Base-by-base conservation (phyloP, 1,140 invertebrate genomes). In the Panagrolaimus sp. region DNA sequence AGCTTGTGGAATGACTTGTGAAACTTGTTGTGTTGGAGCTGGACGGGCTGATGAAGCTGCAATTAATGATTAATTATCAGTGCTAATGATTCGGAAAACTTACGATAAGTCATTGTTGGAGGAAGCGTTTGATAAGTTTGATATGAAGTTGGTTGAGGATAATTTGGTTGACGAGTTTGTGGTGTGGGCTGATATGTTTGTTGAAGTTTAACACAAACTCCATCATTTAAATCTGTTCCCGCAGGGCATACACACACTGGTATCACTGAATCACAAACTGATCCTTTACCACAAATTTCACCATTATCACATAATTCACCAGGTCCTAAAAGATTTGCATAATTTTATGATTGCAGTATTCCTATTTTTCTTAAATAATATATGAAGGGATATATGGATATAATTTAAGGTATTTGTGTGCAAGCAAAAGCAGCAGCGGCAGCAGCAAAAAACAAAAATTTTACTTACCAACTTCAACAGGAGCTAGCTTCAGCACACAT, bases 191-290 rank as follows among this genome's bases (percentile, higher is more conserved):
- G 14, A 20, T 53, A 38, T 1, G 25, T 71, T 23, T 9, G 20
- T 57, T 63, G 9, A 8, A 73, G 23, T 42, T 75, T 46, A 25
- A 82, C 63, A 63, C 79, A 81, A 48, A 64, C 63, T 38, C 79
- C 81, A 53, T 81, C 71, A 11, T 62, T 51, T 20, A 83, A 64
- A 64, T 82, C 75, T 31, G 74, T 83, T 42, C 78, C 77, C 27
- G 67, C 47, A 0, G 75, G 73, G 51, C 79, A 81, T n/a, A 81
- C 79, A 66, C 79, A 81, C 38, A 83, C 71, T 11, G 78, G 80
- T 31, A 82, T 80, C 44, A 74, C 63, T 13, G 47, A 23, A 63
- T 81, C 74, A 65, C 79, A 81, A 25, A 83, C 61, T n/a, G 79
- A 74, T 7, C 79, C 79, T 53, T 66, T 68, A 9, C 20, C 45